Base-by-base conservation (phyloP, 2,113 vertebrate genomes). In the Parotia lawesii region DNA sequence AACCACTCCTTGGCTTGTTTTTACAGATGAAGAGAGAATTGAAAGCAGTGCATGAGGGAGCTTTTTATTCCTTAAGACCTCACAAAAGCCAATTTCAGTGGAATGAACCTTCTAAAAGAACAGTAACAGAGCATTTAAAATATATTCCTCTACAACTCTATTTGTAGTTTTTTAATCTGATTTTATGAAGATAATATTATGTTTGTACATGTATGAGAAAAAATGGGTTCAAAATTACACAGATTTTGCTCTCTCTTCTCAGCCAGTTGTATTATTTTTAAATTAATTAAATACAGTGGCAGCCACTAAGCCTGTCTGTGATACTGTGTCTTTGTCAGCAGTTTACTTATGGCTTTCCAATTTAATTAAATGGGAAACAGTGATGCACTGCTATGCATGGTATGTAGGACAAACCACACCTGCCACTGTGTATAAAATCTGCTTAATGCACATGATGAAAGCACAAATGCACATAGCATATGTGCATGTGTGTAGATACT, bases 281-380 rank as follows among this genome's bases (percentile, higher is more conserved):
- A 95, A 79, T 93, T 96, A 85, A 96, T 94, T 97, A 78, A 89
- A 89, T 86, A 67, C 82, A 91, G 56, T 67, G 72, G 45, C 60
- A 90, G 66, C 27, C 88, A 82, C 70, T 87, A 73, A 97, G 75
- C 69, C 60, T 87, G 33, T 89, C 85, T 96, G 37, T 92, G 87
- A 71, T 91, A 35, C 3, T 82, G 40, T 83, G 81, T 69, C 78
- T 96, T 92, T 95, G 94, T 88, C 95, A 95, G 77, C 92, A 95
- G 40, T 96, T 96, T 97, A 83, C 66, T 33, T 85, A 74, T 74
- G 48, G 31, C 76, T 91, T 96, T 80, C 31, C 60, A 69, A 62
- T 86, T 97, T 97, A 96, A 97, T 97, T 96, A 97, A 90, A 51
- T 51, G 42, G 24, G 75, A 95, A 94, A 80, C 29, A 81, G 56